A percentile compares a stretch with the other conserved stretches of the same genome.
phyloP scores from a whole-genome alignment of 2,797 vertebrate species.

The Acanthurus lineatus region DNA sequence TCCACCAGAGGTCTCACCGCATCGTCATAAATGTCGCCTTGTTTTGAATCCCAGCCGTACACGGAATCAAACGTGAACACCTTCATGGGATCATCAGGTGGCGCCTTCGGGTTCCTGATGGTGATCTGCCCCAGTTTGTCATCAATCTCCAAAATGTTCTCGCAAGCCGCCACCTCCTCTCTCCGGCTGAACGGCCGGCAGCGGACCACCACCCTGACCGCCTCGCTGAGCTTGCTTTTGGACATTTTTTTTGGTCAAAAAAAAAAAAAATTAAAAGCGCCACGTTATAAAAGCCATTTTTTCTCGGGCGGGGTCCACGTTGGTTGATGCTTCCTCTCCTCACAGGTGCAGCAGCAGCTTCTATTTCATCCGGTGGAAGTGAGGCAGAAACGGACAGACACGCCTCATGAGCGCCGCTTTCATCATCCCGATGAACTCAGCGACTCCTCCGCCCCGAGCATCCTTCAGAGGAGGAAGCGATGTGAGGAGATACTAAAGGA shows the following conservation, averaged over 20 bases:
- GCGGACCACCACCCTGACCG: conserved; percentile 95
- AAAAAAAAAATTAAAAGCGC: conserved; percentile 1
- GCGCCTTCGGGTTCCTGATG: conserved; percentile 89
- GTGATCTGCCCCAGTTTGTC: conserved; percentile 94
- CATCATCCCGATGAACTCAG: conserved; percentile 12
- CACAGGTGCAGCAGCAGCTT: conserved; percentile 38
- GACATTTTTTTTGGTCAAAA: conserved; percentile 74
- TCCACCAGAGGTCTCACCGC: conserved; percentile 94
- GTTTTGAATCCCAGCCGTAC: conserved; percentile 90
- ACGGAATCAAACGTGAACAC: conserved; percentile 96
- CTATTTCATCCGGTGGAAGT: conserved; percentile 2
- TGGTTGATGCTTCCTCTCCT: conserved; percentile 29
- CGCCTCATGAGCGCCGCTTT: conserved; percentile 27
- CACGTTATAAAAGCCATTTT: conserved; percentile 20
- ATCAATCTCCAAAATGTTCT: conserved; percentile 91
- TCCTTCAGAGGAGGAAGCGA: conserved; percentile 31
- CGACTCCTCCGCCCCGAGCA: conserved; percentile 54
- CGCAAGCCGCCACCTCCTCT: conserved; percentile 86
- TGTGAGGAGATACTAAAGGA: conserved; percentile 36
- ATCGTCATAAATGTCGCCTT: conserved; percentile 93
- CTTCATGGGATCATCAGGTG: conserved; percentile 91
- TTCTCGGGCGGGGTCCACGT: conserved; percentile 27
- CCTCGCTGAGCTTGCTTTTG: conserved; percentile 88
- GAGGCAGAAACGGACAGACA: conserved; percentile 8
- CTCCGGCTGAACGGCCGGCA: conserved; percentile 92